These are phyloP conservation scores for Diabrotica undecimpunctata DNA, from an alignment of 1,140 invertebrate species.

Conservation along the genomic window DNA sequence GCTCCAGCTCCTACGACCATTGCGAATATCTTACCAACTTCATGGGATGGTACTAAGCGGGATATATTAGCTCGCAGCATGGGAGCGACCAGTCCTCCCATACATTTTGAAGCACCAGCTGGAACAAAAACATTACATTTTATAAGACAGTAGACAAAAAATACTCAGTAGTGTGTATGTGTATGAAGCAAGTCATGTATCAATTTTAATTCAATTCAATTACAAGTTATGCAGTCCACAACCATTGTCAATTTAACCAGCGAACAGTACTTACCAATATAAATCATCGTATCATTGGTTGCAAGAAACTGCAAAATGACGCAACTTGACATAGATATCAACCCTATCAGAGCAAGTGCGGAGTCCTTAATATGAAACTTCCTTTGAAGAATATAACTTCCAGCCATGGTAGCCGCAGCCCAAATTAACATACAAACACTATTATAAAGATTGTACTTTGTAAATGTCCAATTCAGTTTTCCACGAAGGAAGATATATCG, in stretches of 20 bases:
- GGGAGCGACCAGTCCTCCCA: constrained; percentile 56
- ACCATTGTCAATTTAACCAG: too few relatives aligned
- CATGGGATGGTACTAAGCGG: constrained; percentile 58
- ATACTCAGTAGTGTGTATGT: too few relatives aligned
- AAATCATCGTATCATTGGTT: constrained; percentile 60
- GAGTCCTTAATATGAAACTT: constrained; percentile 45
- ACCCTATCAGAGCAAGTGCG: constrained; percentile 42
- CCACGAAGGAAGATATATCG: constrained; percentile 60
- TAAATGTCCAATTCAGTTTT: constrained; percentile 62
- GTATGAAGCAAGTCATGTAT: too few relatives aligned
- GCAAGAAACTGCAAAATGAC: constrained; percentile 54
- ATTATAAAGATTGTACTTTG: constrained; percentile 55
- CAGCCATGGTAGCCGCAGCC: constrained; percentile 45
- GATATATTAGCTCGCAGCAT: constrained; percentile 61
- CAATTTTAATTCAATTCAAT: too few relatives aligned
- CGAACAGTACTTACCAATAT: constrained; percentile 53
- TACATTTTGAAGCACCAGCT: constrained; percentile 51
- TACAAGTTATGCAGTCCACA: too few relatives aligned
- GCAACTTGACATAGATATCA: constrained; percentile 45
- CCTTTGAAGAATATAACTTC: constrained; percentile 50
- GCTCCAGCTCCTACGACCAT: constrained; percentile 40
- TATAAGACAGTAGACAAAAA: too few relatives aligned
- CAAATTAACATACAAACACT: constrained; percentile 46
- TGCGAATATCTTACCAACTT: constrained; percentile 55
- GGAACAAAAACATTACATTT: constrained; percentile 29